phyloP scores from a whole-genome alignment of 2,113 vertebrate species.

The Lonchura striata region DNA sequence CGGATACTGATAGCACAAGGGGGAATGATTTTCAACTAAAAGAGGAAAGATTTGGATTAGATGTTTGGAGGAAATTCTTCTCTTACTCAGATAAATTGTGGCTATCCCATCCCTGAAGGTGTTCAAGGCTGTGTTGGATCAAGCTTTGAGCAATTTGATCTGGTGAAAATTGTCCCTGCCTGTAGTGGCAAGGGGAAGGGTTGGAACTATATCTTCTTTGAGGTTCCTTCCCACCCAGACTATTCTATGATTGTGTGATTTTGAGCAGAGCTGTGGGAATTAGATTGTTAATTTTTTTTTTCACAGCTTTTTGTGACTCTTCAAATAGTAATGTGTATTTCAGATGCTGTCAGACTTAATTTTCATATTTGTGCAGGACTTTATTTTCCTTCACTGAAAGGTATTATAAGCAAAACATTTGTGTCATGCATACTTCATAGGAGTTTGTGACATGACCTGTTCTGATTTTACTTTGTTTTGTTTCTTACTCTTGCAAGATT shows the following conservation, averaged over 20 bases:
- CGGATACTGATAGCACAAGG: background rate
- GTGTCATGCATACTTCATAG: background rate
- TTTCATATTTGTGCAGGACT: background rate
- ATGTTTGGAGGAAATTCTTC: background rate
- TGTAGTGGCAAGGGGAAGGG: background rate
- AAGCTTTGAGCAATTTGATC: background rate
- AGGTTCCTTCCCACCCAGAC: background rate
- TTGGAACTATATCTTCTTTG: background rate
- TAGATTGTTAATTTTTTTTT: background rate
- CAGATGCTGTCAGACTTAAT: background rate
- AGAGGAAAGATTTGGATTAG: background rate
- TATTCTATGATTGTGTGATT: background rate
- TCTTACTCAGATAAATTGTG: background rate
- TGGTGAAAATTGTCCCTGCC: background rate
- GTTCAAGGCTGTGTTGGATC: background rate
- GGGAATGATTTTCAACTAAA: background rate
- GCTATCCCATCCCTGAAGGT: background rate
- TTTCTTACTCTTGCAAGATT: background rate
- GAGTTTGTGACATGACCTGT: background rate
- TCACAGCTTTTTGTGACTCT: background rate
- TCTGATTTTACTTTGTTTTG: background rate
- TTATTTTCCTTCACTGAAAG: background rate
- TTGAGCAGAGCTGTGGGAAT: background rate
- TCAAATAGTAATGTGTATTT: background rate
- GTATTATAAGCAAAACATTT: background rate